Evolutionary conservation across 2,888 invertebrate genomes (phyloP).

Genomic region (Antheraea yamamai): DNA sequence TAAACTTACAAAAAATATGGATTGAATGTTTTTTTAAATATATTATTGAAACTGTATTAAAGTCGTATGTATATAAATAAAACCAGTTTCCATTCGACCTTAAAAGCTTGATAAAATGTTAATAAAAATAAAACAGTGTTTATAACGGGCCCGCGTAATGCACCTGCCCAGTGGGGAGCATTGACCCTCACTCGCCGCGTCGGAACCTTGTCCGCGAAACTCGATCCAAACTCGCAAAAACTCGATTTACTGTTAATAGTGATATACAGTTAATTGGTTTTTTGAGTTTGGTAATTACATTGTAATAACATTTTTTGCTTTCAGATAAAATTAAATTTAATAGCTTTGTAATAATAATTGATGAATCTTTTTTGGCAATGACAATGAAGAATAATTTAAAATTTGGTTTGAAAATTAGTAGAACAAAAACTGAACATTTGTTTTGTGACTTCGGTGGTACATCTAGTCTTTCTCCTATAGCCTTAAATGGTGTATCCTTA

Average conservation of each 20-base stretch:
- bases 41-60: too few relatives aligned
- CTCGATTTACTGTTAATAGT: constrained; percentile 49
- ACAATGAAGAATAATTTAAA: not conserved
- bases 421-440: too few relatives aligned
- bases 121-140: constrained; percentile 6
- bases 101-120: not conserved
- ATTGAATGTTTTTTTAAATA: too few relatives aligned
- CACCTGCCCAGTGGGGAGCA: constrained; percentile 39
- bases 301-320: not conserved
- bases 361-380: not conserved
- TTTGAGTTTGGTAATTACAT: not conserved
- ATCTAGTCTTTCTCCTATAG: too few relatives aligned
- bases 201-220: constrained; percentile 53
- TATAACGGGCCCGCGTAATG: constrained; percentile 29
- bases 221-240: constrained; percentile 57
- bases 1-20: too few relatives aligned
- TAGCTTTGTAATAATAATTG: not conserved
- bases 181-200: constrained; percentile 31
- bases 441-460: too few relatives aligned
- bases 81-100: not conserved
- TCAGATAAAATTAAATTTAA: not conserved
- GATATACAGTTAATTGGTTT: constrained; percentile 18
- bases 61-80: not conserved
- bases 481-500: too few relatives aligned
- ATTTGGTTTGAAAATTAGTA: not conserved